These are phyloP conservation scores for Tychaedon coryphoeus DNA, from an alignment of 2,113 vertebrate species.

Conservation along the genomic window DNA sequence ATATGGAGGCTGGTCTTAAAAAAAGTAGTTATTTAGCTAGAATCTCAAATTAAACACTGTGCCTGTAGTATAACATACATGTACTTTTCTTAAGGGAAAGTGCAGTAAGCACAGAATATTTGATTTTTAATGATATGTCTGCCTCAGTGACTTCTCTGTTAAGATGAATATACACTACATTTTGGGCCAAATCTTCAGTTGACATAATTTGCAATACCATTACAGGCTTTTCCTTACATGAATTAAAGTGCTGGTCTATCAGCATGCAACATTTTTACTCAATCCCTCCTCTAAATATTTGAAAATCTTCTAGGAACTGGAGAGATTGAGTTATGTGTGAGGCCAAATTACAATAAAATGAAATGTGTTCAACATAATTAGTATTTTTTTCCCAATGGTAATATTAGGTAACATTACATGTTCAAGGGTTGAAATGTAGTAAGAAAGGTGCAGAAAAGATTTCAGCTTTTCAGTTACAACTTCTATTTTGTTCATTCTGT, in stretches of 20 bases:
- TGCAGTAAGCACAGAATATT: neutral
- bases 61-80: neutral
- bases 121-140: neutral
- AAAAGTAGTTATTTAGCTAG: neutral
- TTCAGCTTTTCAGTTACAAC: neutral
- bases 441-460: neutral
- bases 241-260: neutral
- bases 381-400: neutral
- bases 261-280: neutral
- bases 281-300: neutral
- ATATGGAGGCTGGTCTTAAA: neutral
- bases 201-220: neutral
- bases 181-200: neutral
- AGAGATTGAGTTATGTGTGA: neutral
- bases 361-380: neutral
- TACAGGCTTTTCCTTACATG: neutral
- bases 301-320: neutral
- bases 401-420: neutral
- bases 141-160: neutral
- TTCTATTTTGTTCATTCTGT: neutral
- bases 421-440: neutral
- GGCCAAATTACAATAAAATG: neutral
- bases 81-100: neutral
- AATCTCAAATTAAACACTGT: neutral
- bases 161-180: neutral